phyloP scores from a whole-genome alignment of 2,113 vertebrate species.

The Hucho hucho region DNA sequence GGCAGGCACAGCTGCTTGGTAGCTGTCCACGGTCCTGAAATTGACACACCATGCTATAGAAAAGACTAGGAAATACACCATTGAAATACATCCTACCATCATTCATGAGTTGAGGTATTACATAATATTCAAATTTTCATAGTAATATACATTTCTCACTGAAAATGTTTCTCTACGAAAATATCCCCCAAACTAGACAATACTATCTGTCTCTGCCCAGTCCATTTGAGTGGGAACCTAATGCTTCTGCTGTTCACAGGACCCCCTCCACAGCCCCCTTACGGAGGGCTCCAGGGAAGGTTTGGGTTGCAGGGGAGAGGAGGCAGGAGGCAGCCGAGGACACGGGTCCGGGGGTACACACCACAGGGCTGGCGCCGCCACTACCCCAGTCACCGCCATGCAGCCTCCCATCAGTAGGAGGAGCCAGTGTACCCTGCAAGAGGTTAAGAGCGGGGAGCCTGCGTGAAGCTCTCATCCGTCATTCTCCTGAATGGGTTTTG shows the following conservation, averaged over 20 bases:
- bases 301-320: conserved; percentile 53
- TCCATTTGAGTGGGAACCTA: conserved; percentile 44
- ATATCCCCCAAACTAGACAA: conserved; percentile 5
- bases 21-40: conserved; percentile 56
- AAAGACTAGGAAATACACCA: conserved; percentile 30
- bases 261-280: conserved; percentile 15
- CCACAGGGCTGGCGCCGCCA: neutral
- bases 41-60: neutral
- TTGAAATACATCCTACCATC: neutral
- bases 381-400: neutral
- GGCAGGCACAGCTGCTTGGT: neutral
- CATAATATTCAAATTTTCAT: no score
- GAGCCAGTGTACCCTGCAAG: conserved; percentile 10
- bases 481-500: conserved; percentile 82
- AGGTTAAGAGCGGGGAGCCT: conserved; percentile 15
- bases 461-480: conserved; percentile 75
- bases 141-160: no score
- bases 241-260: conserved; percentile 14
- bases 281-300: conserved; percentile 24
- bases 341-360: neutral
- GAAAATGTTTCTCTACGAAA: no score
- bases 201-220: conserved; percentile 41
- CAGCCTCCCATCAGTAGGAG: neutral
- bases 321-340: neutral
- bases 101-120: neutral